phyloP scores from a whole-genome alignment of 2,113 vertebrate species.

The Peromyscus californicus region DNA sequence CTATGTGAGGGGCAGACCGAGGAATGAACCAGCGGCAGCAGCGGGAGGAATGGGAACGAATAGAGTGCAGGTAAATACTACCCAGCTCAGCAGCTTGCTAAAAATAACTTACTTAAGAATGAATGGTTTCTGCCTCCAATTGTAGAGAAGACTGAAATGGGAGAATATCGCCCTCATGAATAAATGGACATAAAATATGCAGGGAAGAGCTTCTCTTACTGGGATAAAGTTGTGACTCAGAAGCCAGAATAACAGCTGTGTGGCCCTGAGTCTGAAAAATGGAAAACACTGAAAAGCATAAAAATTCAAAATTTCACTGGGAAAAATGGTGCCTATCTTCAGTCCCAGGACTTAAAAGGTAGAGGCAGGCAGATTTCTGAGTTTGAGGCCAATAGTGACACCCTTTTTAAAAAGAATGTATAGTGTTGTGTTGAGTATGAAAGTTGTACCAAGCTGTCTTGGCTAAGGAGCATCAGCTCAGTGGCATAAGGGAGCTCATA shows the following conservation, averaged over 20 bases:
- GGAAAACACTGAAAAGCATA: background rate
- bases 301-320: background rate
- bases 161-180: background rate
- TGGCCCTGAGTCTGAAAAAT: background rate
- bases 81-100: background rate
- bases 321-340: background rate
- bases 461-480: background rate
- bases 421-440: background rate
- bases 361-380: background rate
- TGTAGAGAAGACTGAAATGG: background rate
- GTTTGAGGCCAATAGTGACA: background rate
- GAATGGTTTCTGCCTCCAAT: background rate
- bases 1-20: background rate
- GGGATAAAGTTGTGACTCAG: background rate
- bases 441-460: background rate
- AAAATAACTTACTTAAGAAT: background rate
- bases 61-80: background rate
- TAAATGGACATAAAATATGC: background rate
- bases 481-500: background rate
- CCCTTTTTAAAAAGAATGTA: background rate
- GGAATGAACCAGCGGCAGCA: background rate
- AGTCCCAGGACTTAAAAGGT: background rate
- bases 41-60: background rate
- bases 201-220: background rate
- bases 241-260: background rate